Conservation (phyloP, 2,888 invertebrate species). For the Hyles lineata region DNA sequence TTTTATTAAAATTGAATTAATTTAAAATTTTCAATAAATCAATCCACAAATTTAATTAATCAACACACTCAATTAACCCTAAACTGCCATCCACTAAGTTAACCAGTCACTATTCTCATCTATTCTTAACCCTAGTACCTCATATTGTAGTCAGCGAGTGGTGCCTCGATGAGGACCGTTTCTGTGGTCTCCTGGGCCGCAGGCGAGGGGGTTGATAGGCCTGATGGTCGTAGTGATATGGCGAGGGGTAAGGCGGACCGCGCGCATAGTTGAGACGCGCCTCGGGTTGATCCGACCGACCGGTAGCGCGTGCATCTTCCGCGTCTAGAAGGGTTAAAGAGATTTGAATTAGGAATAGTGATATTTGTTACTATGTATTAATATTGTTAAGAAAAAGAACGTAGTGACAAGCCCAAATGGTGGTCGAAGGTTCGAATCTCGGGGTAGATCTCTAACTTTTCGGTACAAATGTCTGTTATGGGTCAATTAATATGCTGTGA, state of each 20-base stretch:
- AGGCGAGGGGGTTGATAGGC: constrained; percentile 59
- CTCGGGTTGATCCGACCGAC: constrained; percentile 88
- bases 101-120: background rate
- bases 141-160: constrained; percentile 60
- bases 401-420: no score
- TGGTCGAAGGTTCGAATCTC: no score
- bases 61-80: background rate
- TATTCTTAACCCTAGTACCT: constrained; percentile 39
- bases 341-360: no score
- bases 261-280: constrained; percentile 89
- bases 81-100: background rate
- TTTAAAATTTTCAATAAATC: no score
- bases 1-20: no score
- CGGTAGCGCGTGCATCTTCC: constrained; percentile 89
- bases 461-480: no score
- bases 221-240: constrained; percentile 89
- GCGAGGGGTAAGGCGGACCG: constrained; percentile 90
- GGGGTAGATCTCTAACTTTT: no score
- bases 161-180: constrained; percentile 68
- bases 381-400: no score
- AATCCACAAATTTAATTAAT: background rate
- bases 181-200: constrained; percentile 67
- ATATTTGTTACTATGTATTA: no score
- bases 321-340: constrained; percentile 66
- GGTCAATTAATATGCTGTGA: no score